Base-by-base conservation (phyloP, 2,797 vertebrate genomes). In the Sebastes reedi region DNA sequence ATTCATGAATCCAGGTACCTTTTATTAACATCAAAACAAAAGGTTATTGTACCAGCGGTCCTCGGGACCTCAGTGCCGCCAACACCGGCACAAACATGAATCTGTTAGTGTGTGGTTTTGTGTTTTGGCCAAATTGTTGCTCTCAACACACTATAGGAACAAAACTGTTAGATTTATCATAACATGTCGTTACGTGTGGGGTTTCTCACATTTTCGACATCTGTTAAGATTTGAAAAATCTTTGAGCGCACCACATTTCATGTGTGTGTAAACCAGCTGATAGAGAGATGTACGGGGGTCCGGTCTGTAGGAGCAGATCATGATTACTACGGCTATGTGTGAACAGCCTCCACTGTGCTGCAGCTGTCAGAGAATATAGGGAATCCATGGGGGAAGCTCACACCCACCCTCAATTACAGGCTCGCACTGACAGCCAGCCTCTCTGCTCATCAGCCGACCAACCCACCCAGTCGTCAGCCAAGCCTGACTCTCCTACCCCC, bases 401-500 rank as follows among this genome's bases (percentile, higher is more conserved):
- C 87, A 80, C 88, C 85, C 83, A 85, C 80, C 85, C 81, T 92
- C 90, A 93, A 95, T 95, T 93, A 94, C 88, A 86, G 89, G 56
- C 83, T 90, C 34, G 8, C 72, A 42, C 81, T 92, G 91, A 91
- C 91, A 89, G 85, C 81, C 79, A 77, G 85, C 80, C 83, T 71
- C 72, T 74, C 67, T 58, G 34, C 81, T 88, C 79, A 86, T 87
- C 90, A 85, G 76, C 75, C 61, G 59, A 66, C 87, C 80, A 88
- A 81, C 82, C 82, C 88, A 77, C 81, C 88, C 70, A 73, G 66
- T 76, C 83, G 74, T 84, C 79, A 87, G 68, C 72, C 62, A 30
- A 67, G 74, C 69, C 64, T 36, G 59, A 29, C 76, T 82, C 74
- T 73, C 50, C 46, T 14, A 50, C 65, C 79, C 68, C 70, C 80